phyloP scores from a whole-genome alignment of 2,888 invertebrate species.

The Scaptomyza flava region DNA sequence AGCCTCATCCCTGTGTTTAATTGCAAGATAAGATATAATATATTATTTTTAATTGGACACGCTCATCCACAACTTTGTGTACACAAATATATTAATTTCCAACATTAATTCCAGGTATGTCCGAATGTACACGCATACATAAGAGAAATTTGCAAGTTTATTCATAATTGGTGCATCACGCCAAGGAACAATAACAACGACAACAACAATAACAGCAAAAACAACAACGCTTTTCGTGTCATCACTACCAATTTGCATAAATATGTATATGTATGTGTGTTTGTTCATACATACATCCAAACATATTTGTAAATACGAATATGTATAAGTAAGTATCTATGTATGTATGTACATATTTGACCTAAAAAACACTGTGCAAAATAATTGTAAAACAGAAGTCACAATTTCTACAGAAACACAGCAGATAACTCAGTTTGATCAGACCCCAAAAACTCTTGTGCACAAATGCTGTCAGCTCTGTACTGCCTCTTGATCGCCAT shows the following conservation, averaged over 20 bases:
- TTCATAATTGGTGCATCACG: constrained; percentile 63
- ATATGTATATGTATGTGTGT: neutral
- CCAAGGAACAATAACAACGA: constrained; percentile 23
- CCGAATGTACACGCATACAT: neutral
- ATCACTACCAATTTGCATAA: constrained; percentile 24
- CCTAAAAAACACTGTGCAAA: constrained; percentile 7
- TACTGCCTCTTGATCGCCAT: constrained; percentile 41
- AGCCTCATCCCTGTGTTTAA: too few species aligned
- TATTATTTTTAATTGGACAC: neutral
- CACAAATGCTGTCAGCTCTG: constrained; percentile 22
- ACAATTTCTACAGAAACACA: neutral
- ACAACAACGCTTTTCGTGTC: constrained; percentile 20
- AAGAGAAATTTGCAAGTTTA: constrained; percentile 38
- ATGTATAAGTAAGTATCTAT: neutral
- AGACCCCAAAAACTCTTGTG: neutral
- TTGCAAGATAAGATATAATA: too few species aligned
- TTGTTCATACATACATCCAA: too few species aligned
- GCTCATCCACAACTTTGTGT: neutral
- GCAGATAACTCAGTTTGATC: constrained; percentile 3
- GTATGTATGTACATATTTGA: neutral
- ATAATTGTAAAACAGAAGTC: constrained; percentile 1
- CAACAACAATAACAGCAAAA: constrained; percentile 17
- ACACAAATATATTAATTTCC: neutral
- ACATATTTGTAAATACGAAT: too few species aligned
- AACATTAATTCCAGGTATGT: neutral